Percentiles rank a stretch among this genome's conserved stretches.
These are phyloP conservation scores for Phymastichus coffea DNA, from an alignment of 1,140 invertebrate species.

Conservation along the genomic window DNA sequence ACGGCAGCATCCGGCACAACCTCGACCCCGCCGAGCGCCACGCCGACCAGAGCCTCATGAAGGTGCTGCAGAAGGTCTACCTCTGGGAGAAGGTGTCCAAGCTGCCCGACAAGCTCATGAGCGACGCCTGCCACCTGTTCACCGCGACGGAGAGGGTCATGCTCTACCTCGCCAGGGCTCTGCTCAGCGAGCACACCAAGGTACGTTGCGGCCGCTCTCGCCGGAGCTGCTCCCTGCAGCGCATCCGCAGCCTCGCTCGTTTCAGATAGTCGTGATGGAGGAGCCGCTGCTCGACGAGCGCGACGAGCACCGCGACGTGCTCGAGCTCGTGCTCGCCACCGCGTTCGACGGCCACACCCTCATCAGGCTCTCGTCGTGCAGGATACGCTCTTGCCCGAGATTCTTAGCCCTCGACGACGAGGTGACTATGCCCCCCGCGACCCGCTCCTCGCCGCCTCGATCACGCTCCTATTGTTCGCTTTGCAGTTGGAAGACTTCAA, in stretches of 20 bases:
- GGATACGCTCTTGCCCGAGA: constrained; percentile 26
- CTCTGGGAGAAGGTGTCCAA: constrained; percentile 36
- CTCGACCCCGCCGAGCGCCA: constrained; percentile 28
- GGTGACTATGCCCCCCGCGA: background rate
- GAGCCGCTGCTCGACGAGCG: background rate
- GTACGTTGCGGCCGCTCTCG: constrained; percentile 17
- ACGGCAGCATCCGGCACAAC: constrained; percentile 35
- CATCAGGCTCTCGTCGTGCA: constrained; percentile 33
- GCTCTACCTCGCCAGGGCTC: constrained; percentile 32
- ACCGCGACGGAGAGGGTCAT: constrained; percentile 31
- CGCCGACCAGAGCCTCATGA: constrained; percentile 28
- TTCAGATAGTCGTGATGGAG: constrained; percentile 13
- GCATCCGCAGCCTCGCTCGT: background rate
- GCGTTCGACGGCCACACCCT: constrained; percentile 33
- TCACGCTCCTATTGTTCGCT: background rate
- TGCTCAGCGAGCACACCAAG: constrained; percentile 30
- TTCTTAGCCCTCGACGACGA: constrained; percentile 26
- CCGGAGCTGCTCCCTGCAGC: constrained; percentile 1
- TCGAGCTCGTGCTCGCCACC: constrained; percentile 30
- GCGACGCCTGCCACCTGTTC: constrained; percentile 29
- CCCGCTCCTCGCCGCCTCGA: background rate
- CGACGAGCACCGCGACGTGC: constrained; percentile 11
- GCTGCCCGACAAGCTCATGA: constrained; percentile 30
- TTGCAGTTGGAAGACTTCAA: constrained; percentile 7
- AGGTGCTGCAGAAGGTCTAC: constrained; percentile 30